Evolutionary conservation across 1,140 invertebrate species (phyloP).

Genomic region (Arion vulgaris): DNA sequence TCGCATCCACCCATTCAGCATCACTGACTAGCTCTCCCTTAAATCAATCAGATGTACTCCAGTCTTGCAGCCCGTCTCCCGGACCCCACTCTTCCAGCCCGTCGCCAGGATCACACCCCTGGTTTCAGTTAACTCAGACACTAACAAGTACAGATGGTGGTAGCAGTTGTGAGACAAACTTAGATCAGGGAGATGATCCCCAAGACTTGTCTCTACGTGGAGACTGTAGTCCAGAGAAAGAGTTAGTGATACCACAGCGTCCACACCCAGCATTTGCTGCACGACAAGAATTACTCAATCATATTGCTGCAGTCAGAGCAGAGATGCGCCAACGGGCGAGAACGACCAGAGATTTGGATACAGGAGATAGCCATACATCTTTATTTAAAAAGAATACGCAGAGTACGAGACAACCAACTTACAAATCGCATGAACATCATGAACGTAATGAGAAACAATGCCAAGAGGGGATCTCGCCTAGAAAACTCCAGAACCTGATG

Average conservation of each 20-base stretch:
- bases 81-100: background rate
- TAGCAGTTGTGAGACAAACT: too few species aligned
- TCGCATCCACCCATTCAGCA: background rate
- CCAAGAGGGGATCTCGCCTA: background rate
- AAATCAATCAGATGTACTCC: background rate
- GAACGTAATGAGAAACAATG: background rate
- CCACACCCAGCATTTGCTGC: conserved; percentile 16
- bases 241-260: background rate
- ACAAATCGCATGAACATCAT: conserved; percentile 13
- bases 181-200: too few species aligned
- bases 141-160: too few species aligned
- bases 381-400: background rate
- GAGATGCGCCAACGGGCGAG: conserved; percentile 8
- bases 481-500: too few species aligned
- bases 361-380: background rate
- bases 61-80: background rate
- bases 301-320: conserved; percentile 14
- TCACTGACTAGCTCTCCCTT: background rate
- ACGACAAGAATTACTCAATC: conserved; percentile 26
- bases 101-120: too few species aligned
- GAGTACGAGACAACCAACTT: background rate
- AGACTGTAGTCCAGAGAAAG: background rate
- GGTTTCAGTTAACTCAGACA: too few species aligned
- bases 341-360: background rate
- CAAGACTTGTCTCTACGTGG: too few species aligned